A percentile compares a stretch with the other conserved stretches of the same genome.
Conservation (phyloP, 2,797 vertebrate species). For the Otus scops region DNA sequence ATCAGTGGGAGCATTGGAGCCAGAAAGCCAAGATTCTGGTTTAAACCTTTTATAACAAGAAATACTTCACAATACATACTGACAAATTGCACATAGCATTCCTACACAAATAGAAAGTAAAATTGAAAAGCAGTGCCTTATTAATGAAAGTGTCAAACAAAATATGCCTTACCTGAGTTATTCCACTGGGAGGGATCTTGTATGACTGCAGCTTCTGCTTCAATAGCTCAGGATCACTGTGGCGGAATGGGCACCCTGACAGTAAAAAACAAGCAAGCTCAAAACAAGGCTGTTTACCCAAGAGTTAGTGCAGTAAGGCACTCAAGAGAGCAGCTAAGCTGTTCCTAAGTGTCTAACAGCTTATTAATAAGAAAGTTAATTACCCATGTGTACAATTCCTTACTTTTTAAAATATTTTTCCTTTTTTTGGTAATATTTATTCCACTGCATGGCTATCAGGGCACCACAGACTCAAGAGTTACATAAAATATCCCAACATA, state of each 20-base stretch:
- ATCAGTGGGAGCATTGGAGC: background rate
- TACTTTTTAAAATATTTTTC: background rate
- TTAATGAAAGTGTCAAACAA: background rate
- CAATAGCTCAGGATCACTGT: conserved; percentile 92
- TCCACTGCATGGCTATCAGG: conserved; percentile 36
- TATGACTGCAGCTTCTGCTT: conserved; percentile 94
- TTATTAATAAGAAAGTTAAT: conserved; percentile 75
- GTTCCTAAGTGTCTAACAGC: conserved; percentile 63
- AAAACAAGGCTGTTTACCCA: conserved; percentile 60
- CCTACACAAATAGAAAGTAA: background rate
- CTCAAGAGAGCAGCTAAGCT: conserved; percentile 50
- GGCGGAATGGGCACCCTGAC: conserved; percentile 94
- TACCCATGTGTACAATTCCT: conserved; percentile 51
- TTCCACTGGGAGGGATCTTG: conserved; percentile 85
- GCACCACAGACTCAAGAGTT: conserved; percentile 54
- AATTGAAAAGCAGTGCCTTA: background rate
- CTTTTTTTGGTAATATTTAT: conserved; percentile 17
- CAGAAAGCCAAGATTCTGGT: background rate
- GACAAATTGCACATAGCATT: background rate
- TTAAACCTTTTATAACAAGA: background rate
- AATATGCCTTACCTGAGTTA: conserved; percentile 79
- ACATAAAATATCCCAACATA: conserved; percentile 15
- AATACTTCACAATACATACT: background rate
- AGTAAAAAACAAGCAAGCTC: conserved; percentile 50
- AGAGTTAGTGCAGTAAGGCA: conserved; percentile 35